Evolutionary conservation across 2,113 vertebrate species (phyloP).

Genomic region (Ciconia maguari): DNA sequence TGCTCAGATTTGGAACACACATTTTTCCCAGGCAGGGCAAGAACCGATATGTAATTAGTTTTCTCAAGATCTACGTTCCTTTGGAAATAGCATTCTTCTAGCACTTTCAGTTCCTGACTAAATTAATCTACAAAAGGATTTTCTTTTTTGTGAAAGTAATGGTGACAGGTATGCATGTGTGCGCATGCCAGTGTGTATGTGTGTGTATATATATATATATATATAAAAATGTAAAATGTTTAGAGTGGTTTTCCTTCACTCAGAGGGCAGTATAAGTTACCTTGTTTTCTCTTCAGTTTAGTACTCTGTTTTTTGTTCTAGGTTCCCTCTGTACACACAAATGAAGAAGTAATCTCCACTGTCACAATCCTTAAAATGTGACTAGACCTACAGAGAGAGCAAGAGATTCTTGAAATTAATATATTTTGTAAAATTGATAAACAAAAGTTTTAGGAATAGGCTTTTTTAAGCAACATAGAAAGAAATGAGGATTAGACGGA

Average conservation of each 20-base stretch:
- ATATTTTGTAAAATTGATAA: not conserved
- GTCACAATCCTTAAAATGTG: not conserved
- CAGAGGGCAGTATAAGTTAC: not conserved
- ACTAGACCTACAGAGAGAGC: not conserved
- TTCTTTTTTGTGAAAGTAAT: not conserved
- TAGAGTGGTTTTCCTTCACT: not conserved
- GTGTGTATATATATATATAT: rapidly evolving
- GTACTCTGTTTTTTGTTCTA: not conserved
- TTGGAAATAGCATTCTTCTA: not conserved
- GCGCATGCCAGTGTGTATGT: rapidly evolving
- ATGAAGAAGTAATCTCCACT: not conserved
- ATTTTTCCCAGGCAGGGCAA: not conserved
- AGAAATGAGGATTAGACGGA: not conserved
- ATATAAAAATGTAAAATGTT: not conserved
- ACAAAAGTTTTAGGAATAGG: not conserved
- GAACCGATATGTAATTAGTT: not conserved
- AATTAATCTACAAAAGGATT: not conserved
- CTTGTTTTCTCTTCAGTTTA: not conserved
- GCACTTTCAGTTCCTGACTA: not conserved
- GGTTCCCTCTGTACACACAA: not conserved
- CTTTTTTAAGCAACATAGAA: not conserved
- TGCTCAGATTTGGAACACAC: not conserved
- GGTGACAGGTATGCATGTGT: not conserved
- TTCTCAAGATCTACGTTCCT: not conserved
- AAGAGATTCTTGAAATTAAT: not conserved